Conservation (phyloP, 2,888 invertebrate genomes). For the Limulus polyphemus region DNA sequence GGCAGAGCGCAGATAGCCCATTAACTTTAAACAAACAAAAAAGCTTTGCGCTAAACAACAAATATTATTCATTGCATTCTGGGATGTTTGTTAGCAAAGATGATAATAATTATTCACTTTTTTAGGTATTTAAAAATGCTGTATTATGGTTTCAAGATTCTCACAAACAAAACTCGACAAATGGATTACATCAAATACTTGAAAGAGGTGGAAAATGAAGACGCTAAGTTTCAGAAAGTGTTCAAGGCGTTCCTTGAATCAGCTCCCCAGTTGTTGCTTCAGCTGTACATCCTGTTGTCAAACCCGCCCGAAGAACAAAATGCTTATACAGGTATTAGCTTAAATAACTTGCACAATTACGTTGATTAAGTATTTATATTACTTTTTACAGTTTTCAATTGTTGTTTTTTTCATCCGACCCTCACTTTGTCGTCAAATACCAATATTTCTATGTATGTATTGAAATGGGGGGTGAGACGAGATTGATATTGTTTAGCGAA, state of each 20-base stretch:
- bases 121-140: slow-evolving; percentile 18
- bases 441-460: too few species aligned
- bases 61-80: neutral
- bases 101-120: neutral
- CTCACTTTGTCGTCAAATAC: neutral
- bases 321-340: slow-evolving; percentile 9
- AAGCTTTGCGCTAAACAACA: neutral
- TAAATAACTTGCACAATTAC: neutral
- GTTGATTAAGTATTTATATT: neutral
- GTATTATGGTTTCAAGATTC: slow-evolving; percentile 13
- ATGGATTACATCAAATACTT: slow-evolving; percentile 15
- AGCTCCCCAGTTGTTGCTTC: slow-evolving; percentile 57
- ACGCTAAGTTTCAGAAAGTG: slow-evolving; percentile 51
- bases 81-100: neutral
- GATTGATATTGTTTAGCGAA: too few species aligned
- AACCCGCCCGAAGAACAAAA: slow-evolving; percentile 9
- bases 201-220: slow-evolving; percentile 40
- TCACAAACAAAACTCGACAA: slow-evolving; percentile 14
- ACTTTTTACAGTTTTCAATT: too few species aligned
- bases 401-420: neutral
- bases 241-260: slow-evolving; percentile 58
- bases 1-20: neutral
- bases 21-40: neutral
- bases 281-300: slow-evolving; percentile 48
- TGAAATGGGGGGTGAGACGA: too few species aligned